Evolutionary conservation across 2,797 vertebrate genomes (phyloP).

Genomic region (Gallirallus australis): DNA sequence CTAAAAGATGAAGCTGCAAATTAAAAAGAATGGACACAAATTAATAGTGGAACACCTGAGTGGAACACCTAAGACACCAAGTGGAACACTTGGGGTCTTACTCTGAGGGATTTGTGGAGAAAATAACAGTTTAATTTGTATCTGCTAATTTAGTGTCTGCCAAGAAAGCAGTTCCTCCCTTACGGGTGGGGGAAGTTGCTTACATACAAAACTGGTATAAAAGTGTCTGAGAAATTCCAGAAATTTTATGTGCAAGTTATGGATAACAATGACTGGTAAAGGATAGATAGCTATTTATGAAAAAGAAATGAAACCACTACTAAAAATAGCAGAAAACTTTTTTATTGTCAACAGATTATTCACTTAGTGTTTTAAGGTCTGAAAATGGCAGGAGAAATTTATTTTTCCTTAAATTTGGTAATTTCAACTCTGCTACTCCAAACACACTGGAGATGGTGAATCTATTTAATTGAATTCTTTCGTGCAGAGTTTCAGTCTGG

Average conservation of each 20-base stretch:
- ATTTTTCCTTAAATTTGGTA: background rate
- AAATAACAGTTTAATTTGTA: slow-evolving; percentile 23
- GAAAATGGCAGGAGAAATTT: background rate
- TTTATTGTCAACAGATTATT: background rate
- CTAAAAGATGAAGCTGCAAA: background rate
- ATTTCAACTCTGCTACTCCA: background rate
- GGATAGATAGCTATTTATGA: background rate
- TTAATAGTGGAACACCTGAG: background rate
- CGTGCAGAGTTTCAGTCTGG: background rate
- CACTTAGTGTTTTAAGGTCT: background rate
- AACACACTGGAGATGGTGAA: background rate
- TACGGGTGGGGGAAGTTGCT: background rate
- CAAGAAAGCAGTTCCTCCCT: background rate
- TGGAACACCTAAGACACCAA: too few species aligned
- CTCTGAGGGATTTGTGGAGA: background rate
- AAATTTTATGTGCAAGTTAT: background rate
- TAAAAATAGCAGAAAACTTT: background rate
- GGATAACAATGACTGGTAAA: background rate
- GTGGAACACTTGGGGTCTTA: too few species aligned
- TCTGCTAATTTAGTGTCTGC: background rate
- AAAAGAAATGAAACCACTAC: background rate
- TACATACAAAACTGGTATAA: background rate
- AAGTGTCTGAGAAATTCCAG: background rate
- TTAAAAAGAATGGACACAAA: background rate
- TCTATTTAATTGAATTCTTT: slow-evolving; percentile 41